Evolutionary conservation across 2,797 vertebrate genomes (phyloP).

Genomic region (Odontamblyopus rebecca): DNA sequence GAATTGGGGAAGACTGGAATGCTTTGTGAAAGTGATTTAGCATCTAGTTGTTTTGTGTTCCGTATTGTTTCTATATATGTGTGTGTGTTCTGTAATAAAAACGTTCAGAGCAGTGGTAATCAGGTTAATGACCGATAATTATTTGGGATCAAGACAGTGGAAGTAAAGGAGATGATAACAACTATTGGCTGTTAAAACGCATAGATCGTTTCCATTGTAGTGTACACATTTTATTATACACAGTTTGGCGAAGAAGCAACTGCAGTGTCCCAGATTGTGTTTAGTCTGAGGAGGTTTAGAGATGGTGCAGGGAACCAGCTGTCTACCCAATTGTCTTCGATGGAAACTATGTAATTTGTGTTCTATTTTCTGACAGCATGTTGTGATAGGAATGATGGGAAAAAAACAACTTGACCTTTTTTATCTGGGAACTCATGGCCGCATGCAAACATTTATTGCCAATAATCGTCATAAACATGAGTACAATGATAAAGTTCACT

Average conservation of each 20-base stretch:
- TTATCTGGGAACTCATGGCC: background rate
- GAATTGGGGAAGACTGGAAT: conserved; percentile 53
- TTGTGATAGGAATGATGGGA: background rate
- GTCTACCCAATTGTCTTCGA: conserved; percentile 35
- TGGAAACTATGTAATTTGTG: conserved; percentile 6
- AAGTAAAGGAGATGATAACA: conserved; percentile 32
- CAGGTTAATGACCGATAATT: conserved; percentile 53
- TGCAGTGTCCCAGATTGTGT: conserved; percentile 20
- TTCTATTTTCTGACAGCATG: background rate
- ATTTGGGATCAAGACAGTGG: conserved; percentile 35
- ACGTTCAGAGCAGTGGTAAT: conserved; percentile 53
- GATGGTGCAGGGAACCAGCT: conserved; percentile 28
- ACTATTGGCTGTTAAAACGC: conserved; percentile 15
- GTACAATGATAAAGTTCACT: background rate
- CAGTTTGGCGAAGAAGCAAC: conserved; percentile 12
- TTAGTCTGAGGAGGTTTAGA: conserved; percentile 37
- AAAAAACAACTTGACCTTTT: background rate
- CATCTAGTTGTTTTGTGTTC: conserved; percentile 38
- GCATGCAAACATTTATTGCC: background rate
- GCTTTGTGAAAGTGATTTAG: conserved; percentile 66
- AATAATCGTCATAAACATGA: background rate
- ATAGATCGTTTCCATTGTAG: conserved; percentile 8
- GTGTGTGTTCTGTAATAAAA: conserved; percentile 44
- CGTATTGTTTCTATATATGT: conserved; percentile 13
- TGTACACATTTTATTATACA: conserved; percentile 21